Base-by-base conservation (phyloP, 1,140 invertebrate species). In the Diprion similis region DNA sequence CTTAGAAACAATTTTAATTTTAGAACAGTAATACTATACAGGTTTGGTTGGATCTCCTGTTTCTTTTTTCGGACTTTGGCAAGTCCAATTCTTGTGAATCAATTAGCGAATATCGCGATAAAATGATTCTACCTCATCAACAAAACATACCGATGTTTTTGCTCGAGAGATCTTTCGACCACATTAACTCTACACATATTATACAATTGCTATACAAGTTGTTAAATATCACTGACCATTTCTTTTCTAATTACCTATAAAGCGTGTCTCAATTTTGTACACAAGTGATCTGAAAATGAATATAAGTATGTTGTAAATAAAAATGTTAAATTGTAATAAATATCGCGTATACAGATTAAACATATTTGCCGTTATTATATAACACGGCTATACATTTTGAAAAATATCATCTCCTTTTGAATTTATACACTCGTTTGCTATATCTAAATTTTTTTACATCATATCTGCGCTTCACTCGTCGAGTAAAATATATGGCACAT, bases 1-100 rank as follows among this genome's bases (percentile, higher is more conserved):
- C 13, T 66, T 45, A 71, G 17, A 71, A 71, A 37, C 11, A 70
- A 46, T 47, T 48, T 13, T 48, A 70, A n/a, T 59, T 24, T 10
- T 46, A 65, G 70, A 48, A 74, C 24, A 37, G 24, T 37, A 37
- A 37, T 37, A 37, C 2, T 37, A 37, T 6, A 6, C 24, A 37
- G 24, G 6, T 37, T 37, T 37, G 24, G 24, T 37, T 37, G 24
- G 6, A 1, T 6, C 24, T 37, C 24, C 1, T 37, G 2, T 37
- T 37, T 37, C 2, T 37, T 37, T 37, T 37, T 37, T 37, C 24
- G 24, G 24, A 37, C 24, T 37, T 37, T 37, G 24, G 2, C 24
- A 37, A 37, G 6, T 37, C 0, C 24, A 6, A 37, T 1, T 37
- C 24, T 37, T 37, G 6, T 37, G 1, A 37, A 37, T 37, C 24